These are phyloP conservation scores for Tamias sibiricus DNA, from an alignment of 2,113 vertebrate genomes.

Conservation along the genomic window DNA sequence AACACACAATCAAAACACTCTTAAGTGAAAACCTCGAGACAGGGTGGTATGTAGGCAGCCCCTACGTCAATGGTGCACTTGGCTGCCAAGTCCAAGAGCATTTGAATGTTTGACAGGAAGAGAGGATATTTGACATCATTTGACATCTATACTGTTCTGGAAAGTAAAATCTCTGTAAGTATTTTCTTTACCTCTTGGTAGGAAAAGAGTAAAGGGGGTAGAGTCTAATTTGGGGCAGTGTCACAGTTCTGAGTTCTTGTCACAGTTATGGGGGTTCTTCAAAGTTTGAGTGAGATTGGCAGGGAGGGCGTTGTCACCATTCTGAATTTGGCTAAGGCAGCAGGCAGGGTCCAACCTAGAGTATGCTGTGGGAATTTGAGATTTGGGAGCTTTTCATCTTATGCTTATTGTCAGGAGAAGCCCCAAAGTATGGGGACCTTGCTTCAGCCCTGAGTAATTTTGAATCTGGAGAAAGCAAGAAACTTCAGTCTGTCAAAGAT, in stretches of 20 bases:
- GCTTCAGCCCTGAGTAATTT: not conserved
- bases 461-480: not conserved
- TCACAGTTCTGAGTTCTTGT: not conserved
- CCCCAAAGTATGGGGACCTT: not conserved
- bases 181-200: constrained; percentile 13
- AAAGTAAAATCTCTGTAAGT: not conserved
- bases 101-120: not conserved
- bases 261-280: not conserved
- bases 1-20: not conserved
- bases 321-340: not conserved
- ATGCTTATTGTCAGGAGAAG: not conserved
- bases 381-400: not conserved
- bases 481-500: not conserved
- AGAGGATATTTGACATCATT: not conserved
- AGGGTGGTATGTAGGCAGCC: not conserved
- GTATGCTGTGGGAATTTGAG: not conserved
- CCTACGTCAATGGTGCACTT: accelerated
- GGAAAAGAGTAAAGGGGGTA: not conserved
- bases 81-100: not conserved
- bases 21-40: not conserved
- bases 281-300: not conserved
- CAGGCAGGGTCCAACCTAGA: not conserved
- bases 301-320: not conserved
- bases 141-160: not conserved
- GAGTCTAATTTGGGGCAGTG: not conserved